Percentiles rank a stretch among this genome's conserved stretches.
Conservation (phyloP, 2,113 vertebrate genomes). For the Ictalurus punctatus region DNA sequence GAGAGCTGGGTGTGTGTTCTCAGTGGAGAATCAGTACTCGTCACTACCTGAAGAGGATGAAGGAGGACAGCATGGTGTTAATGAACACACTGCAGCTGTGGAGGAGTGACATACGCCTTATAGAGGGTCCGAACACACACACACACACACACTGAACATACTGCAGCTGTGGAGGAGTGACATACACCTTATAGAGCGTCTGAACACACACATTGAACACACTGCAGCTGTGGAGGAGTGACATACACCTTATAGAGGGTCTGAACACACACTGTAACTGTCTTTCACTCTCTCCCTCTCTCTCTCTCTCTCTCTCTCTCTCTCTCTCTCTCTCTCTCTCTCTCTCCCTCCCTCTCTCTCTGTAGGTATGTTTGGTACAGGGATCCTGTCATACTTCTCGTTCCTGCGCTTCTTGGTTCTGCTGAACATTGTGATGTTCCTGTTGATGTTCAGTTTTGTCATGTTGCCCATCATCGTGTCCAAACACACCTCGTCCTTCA, state of each 20-base stretch:
- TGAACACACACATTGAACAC: conserved; percentile 50
- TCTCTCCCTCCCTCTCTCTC: background rate
- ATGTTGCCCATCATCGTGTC: conserved; percentile 80
- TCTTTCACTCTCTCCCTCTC: too few species aligned
- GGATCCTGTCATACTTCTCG: conserved; percentile 93
- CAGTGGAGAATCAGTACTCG: conserved; percentile 74
- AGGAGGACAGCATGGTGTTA: conserved; percentile 66
- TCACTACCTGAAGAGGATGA: conserved; percentile 73
- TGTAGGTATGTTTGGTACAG: conserved; percentile 90
- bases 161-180: conserved; percentile 83
- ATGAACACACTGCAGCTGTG: conserved; percentile 80
- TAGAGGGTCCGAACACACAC: conserved; percentile 60
- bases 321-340: background rate
- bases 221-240: conserved; percentile 83
- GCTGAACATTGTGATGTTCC: conserved; percentile 87
- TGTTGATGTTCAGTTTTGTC: conserved; percentile 87
- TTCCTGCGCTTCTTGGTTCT: conserved; percentile 92
- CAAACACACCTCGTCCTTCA: conserved; percentile 65
- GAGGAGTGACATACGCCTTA: conserved; percentile 77
- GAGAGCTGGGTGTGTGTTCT: conserved; percentile 68
- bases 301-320: too few species aligned
- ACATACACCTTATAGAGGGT: conserved; percentile 75
- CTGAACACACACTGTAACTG: conserved; percentile 7
- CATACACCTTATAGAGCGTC: conserved; percentile 72
- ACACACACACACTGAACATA: background rate